These are phyloP conservation scores for Horisme vitalbata DNA, from an alignment of 2,888 invertebrate genomes.

Conservation along the genomic window DNA sequence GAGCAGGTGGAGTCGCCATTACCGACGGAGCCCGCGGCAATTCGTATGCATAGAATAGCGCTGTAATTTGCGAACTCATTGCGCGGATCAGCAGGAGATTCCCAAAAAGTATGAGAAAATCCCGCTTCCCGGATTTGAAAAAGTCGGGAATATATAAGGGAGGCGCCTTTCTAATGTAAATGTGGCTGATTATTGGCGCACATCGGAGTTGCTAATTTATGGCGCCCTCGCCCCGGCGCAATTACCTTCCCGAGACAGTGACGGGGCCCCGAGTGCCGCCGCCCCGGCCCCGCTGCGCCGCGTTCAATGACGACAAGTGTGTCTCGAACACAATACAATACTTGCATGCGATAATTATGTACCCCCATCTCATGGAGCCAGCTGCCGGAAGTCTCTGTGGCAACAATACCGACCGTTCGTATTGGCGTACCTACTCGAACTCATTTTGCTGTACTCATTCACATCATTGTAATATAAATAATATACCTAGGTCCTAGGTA, in stretches of 20 bases:
- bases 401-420: too few species aligned
- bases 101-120: conserved; percentile 43
- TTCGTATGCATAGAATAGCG: conserved; percentile 67
- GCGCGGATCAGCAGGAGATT: conserved; percentile 62
- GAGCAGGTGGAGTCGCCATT: neutral
- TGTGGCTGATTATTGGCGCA: conserved; percentile 54
- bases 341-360: too few species aligned
- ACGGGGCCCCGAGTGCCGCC: neutral
- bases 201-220: conserved; percentile 53
- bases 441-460: too few species aligned
- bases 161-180: conserved; percentile 55
- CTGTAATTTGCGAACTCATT: conserved; percentile 64
- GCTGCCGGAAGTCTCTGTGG: too few species aligned
- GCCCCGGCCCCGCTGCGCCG: neutral
- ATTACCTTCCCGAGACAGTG: neutral
- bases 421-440: too few species aligned
- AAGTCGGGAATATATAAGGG: conserved; percentile 18
- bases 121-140: conserved; percentile 25
- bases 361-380: too few species aligned
- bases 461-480: too few species aligned
- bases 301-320: neutral
- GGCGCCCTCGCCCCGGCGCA: conserved; percentile 31
- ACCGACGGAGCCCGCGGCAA: neutral
- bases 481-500: too few species aligned
- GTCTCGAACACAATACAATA: too few species aligned